A percentile compares a stretch with the other conserved stretches of the same genome.
Conservation (phyloP, 2,113 vertebrate species). For the Heterochromis multidens region DNA sequence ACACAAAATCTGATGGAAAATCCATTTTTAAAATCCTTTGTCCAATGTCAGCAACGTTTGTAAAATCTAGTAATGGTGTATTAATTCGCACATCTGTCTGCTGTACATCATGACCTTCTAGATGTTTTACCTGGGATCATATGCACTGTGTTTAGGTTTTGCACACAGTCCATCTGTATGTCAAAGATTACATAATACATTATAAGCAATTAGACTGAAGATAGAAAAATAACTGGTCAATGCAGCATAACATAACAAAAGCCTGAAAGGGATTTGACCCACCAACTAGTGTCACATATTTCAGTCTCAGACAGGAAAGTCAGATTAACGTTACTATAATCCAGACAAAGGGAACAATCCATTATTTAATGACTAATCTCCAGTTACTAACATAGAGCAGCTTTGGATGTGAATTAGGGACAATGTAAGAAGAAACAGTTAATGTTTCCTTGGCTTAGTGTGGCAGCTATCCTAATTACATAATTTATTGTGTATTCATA, state of each 20-base stretch:
- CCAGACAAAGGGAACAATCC: conserved; percentile 46
- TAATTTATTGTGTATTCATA: no score
- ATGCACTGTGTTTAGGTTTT: neutral
- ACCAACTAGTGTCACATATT: neutral
- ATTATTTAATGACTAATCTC: conserved; percentile 43
- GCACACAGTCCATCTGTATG: neutral
- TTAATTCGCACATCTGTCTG: conserved; percentile 24
- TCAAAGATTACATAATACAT: conserved; percentile 9
- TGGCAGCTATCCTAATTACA: no score
- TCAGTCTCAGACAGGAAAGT: conserved; percentile 4
- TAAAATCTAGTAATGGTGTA: conserved; percentile 9
- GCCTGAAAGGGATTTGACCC: neutral
- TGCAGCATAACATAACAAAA: neutral
- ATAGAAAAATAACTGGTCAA: neutral
- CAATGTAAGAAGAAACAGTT: neutral
- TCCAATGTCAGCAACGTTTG: neutral
- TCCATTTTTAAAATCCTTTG: neutral
- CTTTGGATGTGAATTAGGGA: conserved; percentile 7
- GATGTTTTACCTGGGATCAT: neutral
- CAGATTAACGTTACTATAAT: conserved; percentile 55
- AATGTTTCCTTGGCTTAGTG: no score
- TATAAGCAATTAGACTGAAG: neutral
- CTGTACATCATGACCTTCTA: conserved; percentile 1
- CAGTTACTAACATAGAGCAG: conserved; percentile 16
- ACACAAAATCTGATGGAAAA: neutral